Evolutionary conservation across 2,888 invertebrate species (phyloP).

Genomic region (Polydrusus tereticollis): DNA sequence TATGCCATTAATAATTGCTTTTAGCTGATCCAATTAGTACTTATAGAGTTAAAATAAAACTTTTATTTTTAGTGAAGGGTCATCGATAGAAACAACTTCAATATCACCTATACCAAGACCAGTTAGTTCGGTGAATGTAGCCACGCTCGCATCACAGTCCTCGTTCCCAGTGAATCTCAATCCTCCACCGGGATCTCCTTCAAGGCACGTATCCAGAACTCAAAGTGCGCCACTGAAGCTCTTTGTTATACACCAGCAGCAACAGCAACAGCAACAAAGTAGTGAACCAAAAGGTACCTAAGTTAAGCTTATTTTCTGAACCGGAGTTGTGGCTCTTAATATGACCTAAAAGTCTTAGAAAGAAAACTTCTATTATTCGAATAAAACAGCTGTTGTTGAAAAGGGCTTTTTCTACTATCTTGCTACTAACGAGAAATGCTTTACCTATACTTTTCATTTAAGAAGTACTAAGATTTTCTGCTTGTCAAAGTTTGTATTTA

Average conservation of each 20-base stretch:
- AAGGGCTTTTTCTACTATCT: too few species aligned
- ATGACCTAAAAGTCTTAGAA: too few species aligned
- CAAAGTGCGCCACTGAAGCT: conserved; percentile 49
- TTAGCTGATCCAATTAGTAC: neutral
- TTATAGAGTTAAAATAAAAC: neutral
- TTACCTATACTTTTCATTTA: too few species aligned
- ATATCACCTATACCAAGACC: conserved; percentile 65
- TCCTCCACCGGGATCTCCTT: conserved; percentile 58
- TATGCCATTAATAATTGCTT: neutral
- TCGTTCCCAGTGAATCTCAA: conserved; percentile 61
- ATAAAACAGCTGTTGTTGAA: too few species aligned
- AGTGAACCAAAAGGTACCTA: conserved; percentile 31
- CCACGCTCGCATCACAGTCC: conserved; percentile 61
- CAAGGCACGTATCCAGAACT: conserved; percentile 44
- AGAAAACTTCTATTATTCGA: too few species aligned
- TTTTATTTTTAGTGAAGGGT: conserved; percentile 17
- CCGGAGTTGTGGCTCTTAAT: too few species aligned
- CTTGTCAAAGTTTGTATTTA: too few species aligned
- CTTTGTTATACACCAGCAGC: conserved; percentile 29
- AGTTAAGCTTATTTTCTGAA: neutral
- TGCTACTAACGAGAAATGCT: too few species aligned
- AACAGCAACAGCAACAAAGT: conserved; percentile 28
- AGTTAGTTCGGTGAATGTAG: conserved; percentile 64
- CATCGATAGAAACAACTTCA: conserved; percentile 57
- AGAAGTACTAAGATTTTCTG: too few species aligned